Percentiles rank a stretch among this genome's conserved stretches.
Conservation (phyloP, 2,888 invertebrate genomes). For the Euproctis similis region DNA sequence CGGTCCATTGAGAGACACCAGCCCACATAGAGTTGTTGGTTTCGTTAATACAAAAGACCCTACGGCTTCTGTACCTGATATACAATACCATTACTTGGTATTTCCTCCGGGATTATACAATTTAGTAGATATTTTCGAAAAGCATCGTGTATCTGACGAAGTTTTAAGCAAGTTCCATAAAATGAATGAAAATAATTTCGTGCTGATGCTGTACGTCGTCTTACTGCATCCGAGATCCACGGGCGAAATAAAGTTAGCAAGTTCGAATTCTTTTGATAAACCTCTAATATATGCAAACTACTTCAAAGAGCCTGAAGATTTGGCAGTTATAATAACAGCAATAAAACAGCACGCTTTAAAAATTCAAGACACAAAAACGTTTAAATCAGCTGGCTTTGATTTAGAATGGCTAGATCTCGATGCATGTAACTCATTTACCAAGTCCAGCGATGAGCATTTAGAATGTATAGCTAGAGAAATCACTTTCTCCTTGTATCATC, state of each 20-base stretch:
- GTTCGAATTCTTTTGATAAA: conserved; percentile 78
- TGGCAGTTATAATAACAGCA: conserved; percentile 38
- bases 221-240: conserved; percentile 81
- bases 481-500: conserved; percentile 79
- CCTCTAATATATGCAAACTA: conserved; percentile 80
- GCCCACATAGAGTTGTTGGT: conserved; percentile 44
- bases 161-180: conserved; percentile 29
- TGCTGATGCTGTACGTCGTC: conserved; percentile 70
- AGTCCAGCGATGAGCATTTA: conserved; percentile 34
- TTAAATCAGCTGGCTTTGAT: conserved; percentile 36
- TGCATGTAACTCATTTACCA: conserved; percentile 36
- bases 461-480: conserved; percentile 41
- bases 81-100: conserved; percentile 46
- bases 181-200: conserved; percentile 35
- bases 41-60: conserved; percentile 48
- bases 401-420: conserved; percentile 43
- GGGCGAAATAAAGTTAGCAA: conserved; percentile 80
- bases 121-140: conserved; percentile 34
- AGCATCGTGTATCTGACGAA: conserved; percentile 37
- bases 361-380: conserved; percentile 37
- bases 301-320: conserved; percentile 73
- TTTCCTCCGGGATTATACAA: conserved; percentile 35
- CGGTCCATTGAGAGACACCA: conserved; percentile 63
- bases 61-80: conserved; percentile 37
- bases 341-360: conserved; percentile 33